Evolutionary conservation across 2,888 invertebrate species (phyloP).

Genomic region (Perdita meconis): DNA sequence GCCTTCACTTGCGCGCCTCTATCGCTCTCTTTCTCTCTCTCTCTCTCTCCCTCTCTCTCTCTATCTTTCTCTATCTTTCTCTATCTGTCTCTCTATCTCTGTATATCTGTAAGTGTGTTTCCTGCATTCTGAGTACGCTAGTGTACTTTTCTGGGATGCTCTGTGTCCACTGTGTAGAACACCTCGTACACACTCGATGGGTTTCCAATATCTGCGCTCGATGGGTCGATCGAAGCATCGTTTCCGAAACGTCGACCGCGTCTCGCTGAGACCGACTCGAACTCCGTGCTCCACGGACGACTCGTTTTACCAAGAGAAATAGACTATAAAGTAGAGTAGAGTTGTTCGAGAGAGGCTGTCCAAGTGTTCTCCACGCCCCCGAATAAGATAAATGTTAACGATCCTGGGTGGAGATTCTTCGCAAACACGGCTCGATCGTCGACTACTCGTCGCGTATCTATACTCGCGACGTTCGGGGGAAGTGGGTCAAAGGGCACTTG

Average conservation of each 20-base stretch:
- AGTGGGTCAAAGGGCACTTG: neutral
- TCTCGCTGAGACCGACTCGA: too few species aligned
- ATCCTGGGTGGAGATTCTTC: neutral
- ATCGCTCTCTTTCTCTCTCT: too few species aligned
- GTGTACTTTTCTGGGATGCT: constrained; percentile 56
- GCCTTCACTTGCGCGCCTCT: constrained; percentile 23
- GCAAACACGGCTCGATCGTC: neutral
- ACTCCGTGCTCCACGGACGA: too few species aligned
- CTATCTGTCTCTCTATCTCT: too few species aligned
- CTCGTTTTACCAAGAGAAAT: too few species aligned
- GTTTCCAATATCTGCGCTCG: constrained; percentile 57
- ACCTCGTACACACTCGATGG: constrained; percentile 31
- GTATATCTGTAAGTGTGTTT: constrained; percentile 48
- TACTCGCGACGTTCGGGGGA: neutral
- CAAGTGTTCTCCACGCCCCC: neutral
- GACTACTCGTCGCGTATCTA: neutral
- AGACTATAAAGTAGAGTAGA: too few species aligned
- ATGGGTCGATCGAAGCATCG: constrained; percentile 53
- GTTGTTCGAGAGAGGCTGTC: too few species aligned
- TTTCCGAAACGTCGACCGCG: too few species aligned
- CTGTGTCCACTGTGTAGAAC: constrained; percentile 47
- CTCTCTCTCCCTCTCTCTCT: too few species aligned
- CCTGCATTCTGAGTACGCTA: constrained; percentile 61
- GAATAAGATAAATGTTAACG: neutral
- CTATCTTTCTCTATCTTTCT: too few species aligned